These are phyloP conservation scores for Apomyelois bistriatella DNA, from an alignment of 2,888 invertebrate species.

Conservation along the genomic window DNA sequence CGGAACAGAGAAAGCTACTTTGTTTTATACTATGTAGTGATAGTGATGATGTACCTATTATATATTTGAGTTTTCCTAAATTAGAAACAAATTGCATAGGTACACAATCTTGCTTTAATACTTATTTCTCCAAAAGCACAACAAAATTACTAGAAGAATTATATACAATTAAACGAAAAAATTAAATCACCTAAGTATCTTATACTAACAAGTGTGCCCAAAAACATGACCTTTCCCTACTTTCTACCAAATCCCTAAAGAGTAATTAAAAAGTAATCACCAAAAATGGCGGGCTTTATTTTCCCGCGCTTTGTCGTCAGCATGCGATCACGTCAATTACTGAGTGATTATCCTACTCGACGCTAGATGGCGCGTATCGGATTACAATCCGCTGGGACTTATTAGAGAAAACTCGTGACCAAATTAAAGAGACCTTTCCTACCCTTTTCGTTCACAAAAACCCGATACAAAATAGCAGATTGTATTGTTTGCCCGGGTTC, in stretches of 20 bases:
- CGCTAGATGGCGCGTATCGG: slow-evolving; percentile 60
- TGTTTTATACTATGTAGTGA: no score
- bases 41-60: no score
- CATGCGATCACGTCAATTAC: slow-evolving; percentile 53
- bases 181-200: no score
- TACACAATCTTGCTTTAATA: no score
- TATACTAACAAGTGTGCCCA: neutral
- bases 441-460: neutral
- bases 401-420: slow-evolving; percentile 28
- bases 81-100: no score
- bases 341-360: slow-evolving; percentile 59
- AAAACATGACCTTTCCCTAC: neutral
- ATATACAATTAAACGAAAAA: no score
- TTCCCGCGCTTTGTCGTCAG: slow-evolving; percentile 49
- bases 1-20: no score
- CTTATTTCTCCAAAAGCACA: no score
- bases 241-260: neutral
- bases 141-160: no score
- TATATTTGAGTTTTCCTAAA: no score
- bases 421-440: slow-evolving; percentile 22
- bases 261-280: slow-evolving; percentile 7
- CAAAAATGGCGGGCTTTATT: slow-evolving; percentile 31
- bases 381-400: slow-evolving; percentile 52
- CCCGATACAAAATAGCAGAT: neutral
- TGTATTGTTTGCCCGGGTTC: slow-evolving; percentile 13